Percentiles rank a stretch among this genome's conserved stretches.
phyloP scores from a whole-genome alignment of 2,113 vertebrate genomes.

The Nannobrachium achirus region DNA sequence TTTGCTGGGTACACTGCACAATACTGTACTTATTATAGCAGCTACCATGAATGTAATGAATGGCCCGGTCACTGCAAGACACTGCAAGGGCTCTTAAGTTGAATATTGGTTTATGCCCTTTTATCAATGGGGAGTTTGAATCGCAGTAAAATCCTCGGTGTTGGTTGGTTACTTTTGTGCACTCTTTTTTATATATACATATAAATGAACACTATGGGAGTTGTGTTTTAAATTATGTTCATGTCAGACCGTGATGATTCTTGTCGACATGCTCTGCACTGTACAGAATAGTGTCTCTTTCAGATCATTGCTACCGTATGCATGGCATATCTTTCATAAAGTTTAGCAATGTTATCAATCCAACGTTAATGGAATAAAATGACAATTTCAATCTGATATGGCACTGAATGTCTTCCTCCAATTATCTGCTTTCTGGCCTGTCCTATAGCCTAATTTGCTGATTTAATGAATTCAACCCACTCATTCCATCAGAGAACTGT shows the following conservation, averaged over 20 bases:
- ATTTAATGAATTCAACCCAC: neutral
- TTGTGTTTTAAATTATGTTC: neutral
- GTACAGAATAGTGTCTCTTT: neutral
- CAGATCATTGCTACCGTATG: conserved; percentile 22
- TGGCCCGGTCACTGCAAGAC: no score
- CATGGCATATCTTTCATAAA: conserved; percentile 2
- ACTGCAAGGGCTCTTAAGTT: no score
- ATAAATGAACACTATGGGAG: neutral
- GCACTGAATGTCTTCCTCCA: conserved; percentile 20
- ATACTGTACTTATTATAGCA: no score
- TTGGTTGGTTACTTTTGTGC: no score
- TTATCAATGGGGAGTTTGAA: no score
- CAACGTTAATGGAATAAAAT: conserved; percentile 44
- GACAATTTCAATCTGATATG: conserved; percentile 22
- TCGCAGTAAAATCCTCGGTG: no score
- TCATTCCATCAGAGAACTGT: no score
- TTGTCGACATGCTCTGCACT: neutral
- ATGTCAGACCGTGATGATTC: no score
- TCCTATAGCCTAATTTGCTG: neutral
- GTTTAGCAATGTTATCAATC: conserved; percentile 17
- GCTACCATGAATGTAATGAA: no score
- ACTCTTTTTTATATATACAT: no score
- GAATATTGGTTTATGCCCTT: no score
- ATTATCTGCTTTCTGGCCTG: conserved; percentile 4
- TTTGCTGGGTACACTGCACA: no score